Evolutionary conservation across 2,888 invertebrate species (phyloP), one percentile per base, ranked within the genome.

Genomic region (Acleris holmiana): DNA sequence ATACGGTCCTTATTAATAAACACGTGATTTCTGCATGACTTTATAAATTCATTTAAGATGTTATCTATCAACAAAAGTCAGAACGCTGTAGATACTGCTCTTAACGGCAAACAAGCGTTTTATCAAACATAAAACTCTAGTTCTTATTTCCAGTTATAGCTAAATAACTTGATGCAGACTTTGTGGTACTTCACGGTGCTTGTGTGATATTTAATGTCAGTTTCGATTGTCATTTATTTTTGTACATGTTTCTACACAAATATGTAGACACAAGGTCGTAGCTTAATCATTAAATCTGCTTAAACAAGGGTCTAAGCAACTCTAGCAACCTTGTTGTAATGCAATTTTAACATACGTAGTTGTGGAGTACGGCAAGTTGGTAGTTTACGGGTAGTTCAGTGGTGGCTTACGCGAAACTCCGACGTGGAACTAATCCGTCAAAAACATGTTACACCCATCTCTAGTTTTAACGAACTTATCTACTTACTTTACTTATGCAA

Each of bases 391-490:
- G 55, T 57, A 64, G 67, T 67, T 64, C 51, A 48, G n/a, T 18
- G 19, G 35, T 40, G 58, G 67, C 65, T 61, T 63, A 63, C 60
- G 63, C 44, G 63, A 48, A 66, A 69, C 67, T 70, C 55, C 54
- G 40, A 66, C 74, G 69, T 71, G 71, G 72, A 77, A 80, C 81
- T 85, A 84, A 86, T 86, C 83, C 83, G 79, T 86, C 86, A 86
- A 83, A 84, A 85, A 83, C 85, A 84, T 76, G 77, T 73, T 79
- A 76, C 78, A 79, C 78, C 76, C 77, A 80, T 77, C 74, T 68
- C 65, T 55, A 61, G 67, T 67, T 71, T 74, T 75, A 72, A 73
- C 73, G 68, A 79, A 80, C 76, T 82, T 81, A 74, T 79, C 78
- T 77, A 76, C 74, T 78, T 78, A 74, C 73, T 76, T 51, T 54